phyloP scores from a whole-genome alignment of 2,113 vertebrate species.

The Mesembrinibis cayennensis region DNA sequence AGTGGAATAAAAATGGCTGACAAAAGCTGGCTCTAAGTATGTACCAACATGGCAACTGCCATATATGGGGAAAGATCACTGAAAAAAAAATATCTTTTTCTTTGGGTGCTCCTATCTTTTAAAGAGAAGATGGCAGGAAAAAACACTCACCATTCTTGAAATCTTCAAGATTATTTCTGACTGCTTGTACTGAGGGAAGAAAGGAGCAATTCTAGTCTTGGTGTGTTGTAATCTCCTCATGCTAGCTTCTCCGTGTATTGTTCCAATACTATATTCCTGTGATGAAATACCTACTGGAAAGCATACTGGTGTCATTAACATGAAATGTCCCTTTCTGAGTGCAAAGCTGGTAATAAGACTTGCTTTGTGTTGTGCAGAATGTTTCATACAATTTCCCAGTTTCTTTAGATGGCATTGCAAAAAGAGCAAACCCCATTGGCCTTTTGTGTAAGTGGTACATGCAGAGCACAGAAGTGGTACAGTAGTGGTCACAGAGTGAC shows the following conservation, averaged over 20 bases:
- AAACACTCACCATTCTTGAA: background rate
- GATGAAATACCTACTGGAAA: conserved; percentile 30
- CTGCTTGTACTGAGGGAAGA: background rate
- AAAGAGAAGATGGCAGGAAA: background rate
- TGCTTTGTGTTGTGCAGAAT: conserved; percentile 30
- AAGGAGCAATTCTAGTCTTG: background rate
- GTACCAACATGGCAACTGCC: background rate
- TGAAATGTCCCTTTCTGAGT: conserved; percentile 13
- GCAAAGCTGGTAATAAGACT: conserved; percentile 45
- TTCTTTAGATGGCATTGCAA: conserved; percentile 57
- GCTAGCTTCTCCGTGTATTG: background rate
- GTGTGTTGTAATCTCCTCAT: background rate
- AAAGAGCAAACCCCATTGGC: conserved; percentile 15
- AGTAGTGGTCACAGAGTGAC: background rate
- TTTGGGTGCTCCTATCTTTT: background rate
- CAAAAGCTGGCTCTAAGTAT: background rate
- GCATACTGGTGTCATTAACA: conserved; percentile 52
- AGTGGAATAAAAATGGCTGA: background rate
- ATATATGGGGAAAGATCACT: background rate
- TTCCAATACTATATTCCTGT: conserved; percentile 39
- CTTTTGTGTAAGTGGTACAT: background rate
- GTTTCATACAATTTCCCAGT: conserved; percentile 46
- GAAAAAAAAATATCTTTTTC: background rate
- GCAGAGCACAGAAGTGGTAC: background rate
- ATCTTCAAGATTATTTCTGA: conserved; percentile 19